These are phyloP conservation scores for Himantopus leucocephalus DNA, from an alignment of 2,113 vertebrate species.

Conservation along the genomic window DNA sequence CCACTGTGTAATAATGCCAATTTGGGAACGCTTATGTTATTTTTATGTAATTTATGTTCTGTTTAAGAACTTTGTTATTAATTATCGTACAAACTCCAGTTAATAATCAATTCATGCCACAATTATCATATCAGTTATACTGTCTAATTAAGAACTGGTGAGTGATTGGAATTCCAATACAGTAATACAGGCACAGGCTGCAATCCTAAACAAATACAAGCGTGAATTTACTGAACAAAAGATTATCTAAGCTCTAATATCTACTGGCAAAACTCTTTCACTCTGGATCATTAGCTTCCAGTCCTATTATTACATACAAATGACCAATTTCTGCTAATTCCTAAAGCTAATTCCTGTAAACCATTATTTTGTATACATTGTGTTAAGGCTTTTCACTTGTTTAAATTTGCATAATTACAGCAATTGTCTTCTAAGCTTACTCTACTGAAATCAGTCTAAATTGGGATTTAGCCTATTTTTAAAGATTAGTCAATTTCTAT, in stretches of 20 bases:
- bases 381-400: constrained; percentile 73
- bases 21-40: neutral
- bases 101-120: constrained; percentile 43
- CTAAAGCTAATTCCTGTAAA: constrained; percentile 70
- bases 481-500: neutral
- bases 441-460: constrained; percentile 53
- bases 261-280: constrained; percentile 72
- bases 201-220: constrained; percentile 67
- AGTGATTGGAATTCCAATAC: constrained; percentile 73
- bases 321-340: constrained; percentile 74
- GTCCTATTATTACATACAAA: constrained; percentile 76
- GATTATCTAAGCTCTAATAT: constrained; percentile 69
- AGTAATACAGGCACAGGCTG: constrained; percentile 50
- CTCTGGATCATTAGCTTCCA: constrained; percentile 65
- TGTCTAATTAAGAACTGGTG: constrained; percentile 71
- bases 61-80: neutral
- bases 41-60: neutral
- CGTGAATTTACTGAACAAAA: constrained; percentile 67
- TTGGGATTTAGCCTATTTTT: constrained; percentile 42
- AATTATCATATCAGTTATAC: constrained; percentile 50
- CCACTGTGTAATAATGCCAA: neutral
- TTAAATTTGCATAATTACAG: constrained; percentile 77
- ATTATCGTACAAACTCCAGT: neutral
- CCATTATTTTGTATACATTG: constrained; percentile 73
- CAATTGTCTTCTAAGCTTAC: constrained; percentile 67